A percentile compares a stretch with the other conserved stretches of the same genome.
phyloP scores from a whole-genome alignment of 1,140 invertebrate genomes.

The Agraylea sexmaculata region DNA sequence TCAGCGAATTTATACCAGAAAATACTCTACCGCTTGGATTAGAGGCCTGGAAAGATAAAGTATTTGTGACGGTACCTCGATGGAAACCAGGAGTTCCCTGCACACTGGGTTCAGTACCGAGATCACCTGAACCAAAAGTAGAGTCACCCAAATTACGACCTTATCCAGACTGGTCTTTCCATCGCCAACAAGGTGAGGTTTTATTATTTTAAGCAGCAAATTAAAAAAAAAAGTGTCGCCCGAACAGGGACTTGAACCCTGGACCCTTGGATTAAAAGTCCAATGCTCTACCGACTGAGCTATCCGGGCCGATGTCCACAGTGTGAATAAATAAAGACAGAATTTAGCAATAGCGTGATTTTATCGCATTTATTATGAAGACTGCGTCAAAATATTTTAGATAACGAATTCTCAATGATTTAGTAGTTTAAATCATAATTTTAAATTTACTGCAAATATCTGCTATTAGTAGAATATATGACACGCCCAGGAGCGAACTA shows the following conservation, averaged over 20 bases:
- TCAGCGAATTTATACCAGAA: slow-evolving; percentile 49
- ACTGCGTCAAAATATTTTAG: too few species aligned
- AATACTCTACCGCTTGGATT: slow-evolving; percentile 64
- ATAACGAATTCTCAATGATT: too few species aligned
- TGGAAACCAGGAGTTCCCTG: slow-evolving; percentile 71
- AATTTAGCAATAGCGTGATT: too few species aligned
- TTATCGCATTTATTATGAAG: too few species aligned
- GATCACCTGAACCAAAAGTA: slow-evolving; percentile 37
- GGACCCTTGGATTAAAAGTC: slow-evolving; percentile 69
- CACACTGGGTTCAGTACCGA: slow-evolving; percentile 49
- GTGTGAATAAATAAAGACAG: too few species aligned
- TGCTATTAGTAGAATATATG: too few species aligned
- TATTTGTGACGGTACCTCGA: slow-evolving; percentile 61
- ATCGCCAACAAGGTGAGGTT: slow-evolving; percentile 43
- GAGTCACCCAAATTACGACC: slow-evolving; percentile 52
- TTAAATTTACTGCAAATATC: too few species aligned
- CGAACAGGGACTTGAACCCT: slow-evolving; percentile 70
- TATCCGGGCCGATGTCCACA: slow-evolving; percentile 52
- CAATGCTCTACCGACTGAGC: slow-evolving; percentile 69
- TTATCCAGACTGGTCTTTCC: slow-evolving; percentile 63
- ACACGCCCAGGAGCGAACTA: too few species aligned
- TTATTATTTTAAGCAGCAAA: slow-evolving; percentile 5
- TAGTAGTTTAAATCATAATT: too few species aligned
- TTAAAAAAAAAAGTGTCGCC: slow-evolving; percentile 37
- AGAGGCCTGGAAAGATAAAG: slow-evolving; percentile 50